Conservation (phyloP, 92 coral and sea anemone species). For the Porites evermanni region DNA sequence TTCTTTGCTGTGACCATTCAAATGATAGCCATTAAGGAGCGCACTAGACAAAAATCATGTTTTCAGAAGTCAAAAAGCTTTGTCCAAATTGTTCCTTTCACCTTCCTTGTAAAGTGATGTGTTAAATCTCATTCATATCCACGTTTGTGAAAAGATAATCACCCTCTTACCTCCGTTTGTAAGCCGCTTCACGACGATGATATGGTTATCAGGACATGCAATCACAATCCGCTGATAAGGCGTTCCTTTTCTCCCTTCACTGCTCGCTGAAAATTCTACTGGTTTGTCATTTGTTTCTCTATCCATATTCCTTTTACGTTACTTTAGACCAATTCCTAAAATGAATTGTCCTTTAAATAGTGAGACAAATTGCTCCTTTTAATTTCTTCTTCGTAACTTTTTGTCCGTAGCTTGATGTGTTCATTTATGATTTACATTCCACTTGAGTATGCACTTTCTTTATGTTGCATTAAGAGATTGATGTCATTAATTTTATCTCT, state of each 20-base stretch:
- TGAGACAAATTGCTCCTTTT: not conserved
- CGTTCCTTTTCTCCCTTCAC: not conserved
- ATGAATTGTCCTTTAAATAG: not conserved
- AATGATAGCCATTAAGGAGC: not conserved
- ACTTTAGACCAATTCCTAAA: not conserved
- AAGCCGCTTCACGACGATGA: slow-evolving; percentile 46
- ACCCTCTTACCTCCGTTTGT: slow-evolving; percentile 45
- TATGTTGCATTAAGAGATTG: not conserved
- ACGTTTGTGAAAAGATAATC: too few species aligned
- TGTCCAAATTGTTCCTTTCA: too few species aligned
- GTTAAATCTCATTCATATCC: too few species aligned
- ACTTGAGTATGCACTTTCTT: slow-evolving; percentile 3
- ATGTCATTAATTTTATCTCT: not conserved
- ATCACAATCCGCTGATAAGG: slow-evolving; percentile 48
- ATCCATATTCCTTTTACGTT: not conserved
- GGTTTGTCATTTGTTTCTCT: not conserved
- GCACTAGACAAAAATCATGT: not conserved
- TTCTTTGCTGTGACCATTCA: not conserved
- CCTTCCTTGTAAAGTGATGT: too few species aligned
- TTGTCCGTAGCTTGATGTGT: not conserved
- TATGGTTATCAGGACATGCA: slow-evolving; percentile 38
- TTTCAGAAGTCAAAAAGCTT: too few species aligned
- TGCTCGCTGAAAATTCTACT: not conserved
- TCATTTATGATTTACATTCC: not conserved
- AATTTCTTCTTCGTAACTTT: not conserved